These are phyloP conservation scores for Hirtodrosophila confusa DNA, from an alignment of 2,888 invertebrate genomes.

Conservation along the genomic window DNA sequence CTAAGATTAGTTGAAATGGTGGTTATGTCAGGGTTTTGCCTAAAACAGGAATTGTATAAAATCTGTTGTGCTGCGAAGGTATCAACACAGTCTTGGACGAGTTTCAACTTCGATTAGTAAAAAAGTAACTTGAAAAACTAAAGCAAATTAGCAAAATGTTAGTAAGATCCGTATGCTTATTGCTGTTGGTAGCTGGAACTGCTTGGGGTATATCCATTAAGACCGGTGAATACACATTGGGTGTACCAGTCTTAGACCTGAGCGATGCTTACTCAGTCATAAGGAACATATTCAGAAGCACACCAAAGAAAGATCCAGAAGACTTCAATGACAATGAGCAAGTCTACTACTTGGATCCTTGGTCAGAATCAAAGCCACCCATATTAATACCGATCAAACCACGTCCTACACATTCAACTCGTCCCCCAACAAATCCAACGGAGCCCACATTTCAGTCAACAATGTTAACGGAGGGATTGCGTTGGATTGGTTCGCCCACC, in stretches of 20 bases:
- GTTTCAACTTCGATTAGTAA: too few relatives aligned
- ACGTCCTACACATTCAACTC: neutral
- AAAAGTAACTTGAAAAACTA: neutral
- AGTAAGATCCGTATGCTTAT: neutral
- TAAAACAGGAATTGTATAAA: neutral
- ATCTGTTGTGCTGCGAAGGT: neutral
- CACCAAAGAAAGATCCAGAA: neutral
- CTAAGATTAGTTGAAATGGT: neutral
- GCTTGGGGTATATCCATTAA: neutral
- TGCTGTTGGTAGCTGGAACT: neutral
- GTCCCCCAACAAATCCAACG: neutral
- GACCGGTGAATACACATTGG: neutral
- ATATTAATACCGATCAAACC: too few relatives aligned
- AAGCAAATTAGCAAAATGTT: conserved; percentile 2
- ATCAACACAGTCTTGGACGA: neutral
- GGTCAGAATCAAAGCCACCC: too few relatives aligned
- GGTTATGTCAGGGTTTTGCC: neutral
- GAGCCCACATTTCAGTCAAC: neutral
- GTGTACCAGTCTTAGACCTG: conserved; percentile 11
- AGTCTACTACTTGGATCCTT: neutral
- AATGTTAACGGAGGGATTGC: too few relatives aligned
- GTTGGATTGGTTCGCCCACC: too few relatives aligned
- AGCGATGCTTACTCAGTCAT: neutral
- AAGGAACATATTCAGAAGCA: neutral
- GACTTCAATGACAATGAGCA: neutral